These are phyloP conservation scores for Parotia lawesii DNA, from an alignment of 2,113 vertebrate species.

Conservation along the genomic window DNA sequence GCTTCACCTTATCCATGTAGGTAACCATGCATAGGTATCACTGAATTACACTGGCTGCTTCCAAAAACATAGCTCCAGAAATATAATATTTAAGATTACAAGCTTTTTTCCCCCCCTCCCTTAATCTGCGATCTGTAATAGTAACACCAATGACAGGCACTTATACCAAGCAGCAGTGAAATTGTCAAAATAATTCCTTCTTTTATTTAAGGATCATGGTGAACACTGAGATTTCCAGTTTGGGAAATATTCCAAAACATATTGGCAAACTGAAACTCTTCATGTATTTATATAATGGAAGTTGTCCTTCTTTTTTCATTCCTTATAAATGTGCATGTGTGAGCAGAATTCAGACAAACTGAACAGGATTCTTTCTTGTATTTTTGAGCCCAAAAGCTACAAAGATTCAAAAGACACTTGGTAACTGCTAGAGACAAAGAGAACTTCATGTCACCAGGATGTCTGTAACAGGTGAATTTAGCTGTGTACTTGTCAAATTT, in stretches of 20 bases:
- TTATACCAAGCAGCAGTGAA: slow-evolving; percentile 23
- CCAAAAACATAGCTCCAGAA: neutral
- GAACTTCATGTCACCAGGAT: neutral
- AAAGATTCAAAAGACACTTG: neutral
- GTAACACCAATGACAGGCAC: slow-evolving; percentile 17
- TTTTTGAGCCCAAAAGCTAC: neutral
- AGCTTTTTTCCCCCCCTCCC: rapidly evolving
- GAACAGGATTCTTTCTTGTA: neutral
- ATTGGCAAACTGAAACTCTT: slow-evolving; percentile 38
- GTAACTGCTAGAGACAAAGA: neutral
- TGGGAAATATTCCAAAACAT: slow-evolving; percentile 46
- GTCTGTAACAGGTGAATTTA: neutral
- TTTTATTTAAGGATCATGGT: slow-evolving; percentile 44
- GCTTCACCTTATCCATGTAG: neutral
- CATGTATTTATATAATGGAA: slow-evolving; percentile 10
- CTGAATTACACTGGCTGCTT: neutral
- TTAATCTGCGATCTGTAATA: neutral
- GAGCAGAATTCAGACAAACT: neutral
- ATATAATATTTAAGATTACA: neutral
- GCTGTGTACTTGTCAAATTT: neutral
- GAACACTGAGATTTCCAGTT: slow-evolving; percentile 44
- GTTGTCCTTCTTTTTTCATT: slow-evolving; percentile 23
- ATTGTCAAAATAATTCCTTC: slow-evolving; percentile 49
- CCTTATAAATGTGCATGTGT: neutral
- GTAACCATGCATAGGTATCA: neutral